Evolutionary conservation across 1,140 invertebrate genomes (phyloP).

Genomic region (Lutraria rhynchaena): DNA sequence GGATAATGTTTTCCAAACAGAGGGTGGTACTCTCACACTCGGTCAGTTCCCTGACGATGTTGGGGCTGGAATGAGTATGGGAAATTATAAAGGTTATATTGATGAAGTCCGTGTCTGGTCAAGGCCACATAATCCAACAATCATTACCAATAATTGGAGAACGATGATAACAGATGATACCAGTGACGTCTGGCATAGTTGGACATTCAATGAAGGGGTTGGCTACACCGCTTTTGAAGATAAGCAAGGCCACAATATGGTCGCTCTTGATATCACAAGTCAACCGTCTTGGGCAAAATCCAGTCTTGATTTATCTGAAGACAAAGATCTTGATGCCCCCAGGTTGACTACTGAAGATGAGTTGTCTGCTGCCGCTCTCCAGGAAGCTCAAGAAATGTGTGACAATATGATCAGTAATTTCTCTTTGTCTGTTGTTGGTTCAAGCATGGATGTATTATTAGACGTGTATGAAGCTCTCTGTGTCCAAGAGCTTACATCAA

Average conservation of each 20-base stretch:
- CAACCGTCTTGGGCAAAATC: conserved; percentile 63
- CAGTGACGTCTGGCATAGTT: conserved; percentile 60
- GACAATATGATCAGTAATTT: conserved; percentile 39
- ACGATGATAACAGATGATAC: conserved; percentile 56
- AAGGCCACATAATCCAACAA: conserved; percentile 66
- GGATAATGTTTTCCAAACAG: conserved; percentile 49
- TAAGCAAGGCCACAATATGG: conserved; percentile 35
- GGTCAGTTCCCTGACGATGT: conserved; percentile 56
- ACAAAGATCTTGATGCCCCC: conserved; percentile 35
- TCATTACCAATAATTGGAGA: conserved; percentile 59
- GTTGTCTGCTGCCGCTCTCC: conserved; percentile 22
- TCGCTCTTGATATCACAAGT: conserved; percentile 35
- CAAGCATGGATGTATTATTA: conserved; percentile 4
- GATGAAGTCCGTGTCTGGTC: conserved; percentile 69
- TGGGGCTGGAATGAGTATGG: conserved; percentile 20
- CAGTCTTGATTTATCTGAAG: conserved; percentile 52
- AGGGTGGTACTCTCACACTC: conserved; percentile 62
- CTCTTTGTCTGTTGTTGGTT: conserved; percentile 18
- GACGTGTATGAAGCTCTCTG: conserved; percentile 46
- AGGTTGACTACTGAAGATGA: conserved; percentile 29
- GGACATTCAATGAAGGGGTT: conserved; percentile 65
- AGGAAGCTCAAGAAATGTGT: conserved; percentile 25
- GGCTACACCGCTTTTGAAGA: conserved; percentile 59
- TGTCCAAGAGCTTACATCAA: conserved; percentile 42
- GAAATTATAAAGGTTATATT: conserved; percentile 62